These are phyloP conservation scores for Bruchidius siliquastri DNA, from an alignment of 2,888 invertebrate genomes.

Conservation along the genomic window DNA sequence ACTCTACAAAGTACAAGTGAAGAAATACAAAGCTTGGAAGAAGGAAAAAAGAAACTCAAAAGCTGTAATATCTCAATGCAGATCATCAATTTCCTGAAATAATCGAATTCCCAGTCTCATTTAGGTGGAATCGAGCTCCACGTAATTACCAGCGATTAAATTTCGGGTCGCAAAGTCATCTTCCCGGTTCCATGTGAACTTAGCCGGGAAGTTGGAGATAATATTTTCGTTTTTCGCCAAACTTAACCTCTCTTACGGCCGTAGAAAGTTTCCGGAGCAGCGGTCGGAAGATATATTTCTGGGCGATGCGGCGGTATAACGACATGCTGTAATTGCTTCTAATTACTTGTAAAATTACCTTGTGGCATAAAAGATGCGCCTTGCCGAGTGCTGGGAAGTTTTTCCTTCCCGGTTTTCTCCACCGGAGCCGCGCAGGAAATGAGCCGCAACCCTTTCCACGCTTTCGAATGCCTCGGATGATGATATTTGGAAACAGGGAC, in stretches of 20 bases:
- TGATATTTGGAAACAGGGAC: conserved; percentile 2
- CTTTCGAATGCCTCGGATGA: conserved; percentile 1
- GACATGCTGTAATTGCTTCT: conserved; percentile 51
- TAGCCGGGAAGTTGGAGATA: conserved; percentile 25
- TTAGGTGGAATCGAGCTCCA: neutral
- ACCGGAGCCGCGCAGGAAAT: conserved; percentile 33
- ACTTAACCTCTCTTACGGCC: conserved; percentile 18
- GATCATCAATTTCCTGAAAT: neutral
- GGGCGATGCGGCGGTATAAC: conserved; percentile 43
- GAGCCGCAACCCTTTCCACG: conserved; percentile 36
- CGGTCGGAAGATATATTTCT: conserved; percentile 42
- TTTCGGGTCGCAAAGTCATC: neutral
- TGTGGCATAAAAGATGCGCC: conserved; percentile 49
- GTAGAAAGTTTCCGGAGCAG: conserved; percentile 34
- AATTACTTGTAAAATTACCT: conserved; percentile 53
- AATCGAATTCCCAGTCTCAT: neutral
- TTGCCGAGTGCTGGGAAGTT: conserved; percentile 38
- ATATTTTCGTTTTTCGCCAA: conserved; percentile 40
- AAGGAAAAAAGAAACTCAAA: too few relatives aligned
- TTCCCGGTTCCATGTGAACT: conserved; percentile 14
- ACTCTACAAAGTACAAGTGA: too few relatives aligned
- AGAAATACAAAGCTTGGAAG: too few relatives aligned
- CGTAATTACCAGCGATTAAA: neutral
- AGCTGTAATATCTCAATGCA: neutral
- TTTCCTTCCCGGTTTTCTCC: conserved; percentile 33